These are phyloP conservation scores for Stichopus chloronotus DNA, from an alignment of 35 echinoderm and acorn worm genomes.

Conservation along the genomic window DNA sequence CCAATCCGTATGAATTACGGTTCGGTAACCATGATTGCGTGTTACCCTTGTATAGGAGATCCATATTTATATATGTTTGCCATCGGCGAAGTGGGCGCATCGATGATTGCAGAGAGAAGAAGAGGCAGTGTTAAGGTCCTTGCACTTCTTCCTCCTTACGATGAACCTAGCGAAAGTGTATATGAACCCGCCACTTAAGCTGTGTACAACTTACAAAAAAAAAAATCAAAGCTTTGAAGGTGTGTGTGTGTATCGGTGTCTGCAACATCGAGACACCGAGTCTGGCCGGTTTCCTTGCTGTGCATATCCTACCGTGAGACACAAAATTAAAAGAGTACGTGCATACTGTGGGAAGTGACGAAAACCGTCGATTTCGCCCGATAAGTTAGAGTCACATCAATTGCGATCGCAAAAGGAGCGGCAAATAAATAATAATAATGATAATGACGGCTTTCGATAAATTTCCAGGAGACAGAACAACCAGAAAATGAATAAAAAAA, in stretches of 20 bases:
- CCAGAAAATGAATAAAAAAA: too few relatives aligned
- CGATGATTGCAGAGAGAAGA: background rate
- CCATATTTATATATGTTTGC: constrained; percentile 43
- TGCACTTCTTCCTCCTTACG: background rate
- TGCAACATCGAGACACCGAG: background rate
- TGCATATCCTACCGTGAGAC: too few relatives aligned
- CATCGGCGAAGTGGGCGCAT: constrained; percentile 13
- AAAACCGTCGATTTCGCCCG: too few relatives aligned
- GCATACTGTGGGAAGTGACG: too few relatives aligned
- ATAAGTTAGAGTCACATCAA: too few relatives aligned
- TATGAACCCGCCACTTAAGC: background rate
- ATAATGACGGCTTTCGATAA: too few relatives aligned
- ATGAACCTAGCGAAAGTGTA: constrained; percentile 25
- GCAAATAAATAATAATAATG: too few relatives aligned
- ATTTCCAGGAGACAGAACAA: too few relatives aligned
- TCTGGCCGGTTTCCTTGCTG: background rate
- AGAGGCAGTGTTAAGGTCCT: background rate
- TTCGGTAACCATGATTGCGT: constrained; percentile 45
- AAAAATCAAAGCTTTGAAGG: too few relatives aligned
- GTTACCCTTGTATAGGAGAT: background rate
- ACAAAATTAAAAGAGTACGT: too few relatives aligned
- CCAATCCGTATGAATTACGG: constrained; percentile 57
- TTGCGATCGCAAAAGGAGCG: too few relatives aligned
- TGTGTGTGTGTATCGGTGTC: background rate
- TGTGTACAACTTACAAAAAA: background rate